These are phyloP conservation scores for Acanthococcus lagerstroemiae DNA, from an alignment of 2,888 invertebrate genomes.

Conservation along the genomic window DNA sequence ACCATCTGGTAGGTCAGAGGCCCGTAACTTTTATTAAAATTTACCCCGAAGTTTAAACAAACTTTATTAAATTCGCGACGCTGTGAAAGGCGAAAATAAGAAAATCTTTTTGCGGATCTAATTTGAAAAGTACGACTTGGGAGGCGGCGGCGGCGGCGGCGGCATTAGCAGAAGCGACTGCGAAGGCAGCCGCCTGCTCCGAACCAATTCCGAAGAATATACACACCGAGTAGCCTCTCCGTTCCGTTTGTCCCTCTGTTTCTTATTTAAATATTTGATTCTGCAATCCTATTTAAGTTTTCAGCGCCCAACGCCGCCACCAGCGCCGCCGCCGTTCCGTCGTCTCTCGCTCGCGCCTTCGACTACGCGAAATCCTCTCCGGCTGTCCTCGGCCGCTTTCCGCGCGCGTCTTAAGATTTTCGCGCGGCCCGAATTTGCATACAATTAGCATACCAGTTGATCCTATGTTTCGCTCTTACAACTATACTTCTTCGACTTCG, in stretches of 20 bases:
- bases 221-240: constrained; percentile 4
- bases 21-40: constrained; percentile 26
- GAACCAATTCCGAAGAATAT: not conserved
- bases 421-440: constrained; percentile 22
- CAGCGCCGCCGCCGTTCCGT: not conserved
- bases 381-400: constrained; percentile 8
- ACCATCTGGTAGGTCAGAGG: constrained; percentile 21
- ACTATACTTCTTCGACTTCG: not conserved
- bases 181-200: not conserved
- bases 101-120: constrained; percentile 25
- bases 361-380: not conserved
- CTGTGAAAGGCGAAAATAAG: constrained; percentile 9
- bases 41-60: constrained; percentile 26
- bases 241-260: constrained; percentile 19
- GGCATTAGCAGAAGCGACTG: constrained; percentile 9
- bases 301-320: not conserved
- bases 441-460: constrained; percentile 32
- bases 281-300: constrained; percentile 25
- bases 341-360: not conserved
- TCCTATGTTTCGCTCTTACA: constrained; percentile 28
- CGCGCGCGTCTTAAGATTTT: constrained; percentile 14
- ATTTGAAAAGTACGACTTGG: constrained; percentile 27
- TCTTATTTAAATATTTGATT: constrained; percentile 30
- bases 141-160: not conserved
- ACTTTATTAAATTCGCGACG: constrained; percentile 23